These are phyloP conservation scores for Ormyrus labotus DNA, from an alignment of 2,888 invertebrate genomes.

Conservation along the genomic window DNA sequence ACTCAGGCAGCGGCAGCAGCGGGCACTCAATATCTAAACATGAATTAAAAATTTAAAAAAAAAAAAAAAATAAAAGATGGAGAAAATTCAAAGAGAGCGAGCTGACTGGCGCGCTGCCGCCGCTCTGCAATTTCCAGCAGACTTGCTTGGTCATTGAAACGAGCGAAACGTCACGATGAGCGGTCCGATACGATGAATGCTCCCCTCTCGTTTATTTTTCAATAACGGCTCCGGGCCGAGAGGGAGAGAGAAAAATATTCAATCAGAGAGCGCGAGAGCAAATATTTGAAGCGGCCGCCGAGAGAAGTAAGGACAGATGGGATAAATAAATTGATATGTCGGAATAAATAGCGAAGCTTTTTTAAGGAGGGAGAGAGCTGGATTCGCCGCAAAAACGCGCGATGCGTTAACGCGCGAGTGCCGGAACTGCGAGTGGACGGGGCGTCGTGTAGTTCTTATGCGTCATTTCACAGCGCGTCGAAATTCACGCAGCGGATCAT, in stretches of 20 bases:
- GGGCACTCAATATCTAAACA: not conserved
- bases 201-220: conserved; percentile 60
- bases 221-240: conserved; percentile 57
- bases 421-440: not conserved
- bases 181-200: conserved; percentile 31
- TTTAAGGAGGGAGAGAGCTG: conserved; percentile 29
- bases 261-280: conserved; percentile 19
- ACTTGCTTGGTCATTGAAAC: conserved; percentile 44
- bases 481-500: not conserved
- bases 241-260: conserved; percentile 12
- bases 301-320: conserved; percentile 1
- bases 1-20: conserved; percentile 1
- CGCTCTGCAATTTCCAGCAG: conserved; percentile 36
- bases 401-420: not conserved
- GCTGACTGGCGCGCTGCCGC: conserved; percentile 1
- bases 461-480: conserved; percentile 6
- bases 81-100: too few species aligned
- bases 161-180: conserved; percentile 32
- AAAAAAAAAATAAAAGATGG: not conserved
- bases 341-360: conserved; percentile 21
- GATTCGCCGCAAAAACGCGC: too few species aligned
- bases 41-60: conserved; percentile 10
- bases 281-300: conserved; percentile 37
- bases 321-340: conserved; percentile 31
- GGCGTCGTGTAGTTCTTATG: conserved; percentile 33